Evolutionary conservation across 2,113 vertebrate genomes (phyloP).

Genomic region (Cebidichthys violaceus): DNA sequence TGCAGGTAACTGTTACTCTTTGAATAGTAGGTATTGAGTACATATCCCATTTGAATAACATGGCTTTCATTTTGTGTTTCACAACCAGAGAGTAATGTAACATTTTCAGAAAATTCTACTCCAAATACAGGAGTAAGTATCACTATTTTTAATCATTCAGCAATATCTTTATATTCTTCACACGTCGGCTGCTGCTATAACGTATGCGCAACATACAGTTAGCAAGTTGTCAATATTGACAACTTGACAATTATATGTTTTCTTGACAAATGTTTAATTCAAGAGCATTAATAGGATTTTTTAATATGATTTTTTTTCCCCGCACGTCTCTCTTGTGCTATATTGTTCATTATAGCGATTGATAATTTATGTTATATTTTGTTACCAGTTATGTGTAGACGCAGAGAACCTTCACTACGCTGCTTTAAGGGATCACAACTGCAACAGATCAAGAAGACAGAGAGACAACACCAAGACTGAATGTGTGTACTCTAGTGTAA

Average conservation of each 20-base stretch:
- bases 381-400: slow-evolving; percentile 8
- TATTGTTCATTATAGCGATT: not conserved
- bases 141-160: not conserved
- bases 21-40: fast-evolving
- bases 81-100: not conserved
- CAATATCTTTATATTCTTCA: not conserved
- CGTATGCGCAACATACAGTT: not conserved
- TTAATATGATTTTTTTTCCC: not conserved
- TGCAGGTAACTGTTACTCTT: not conserved
- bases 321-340: not conserved
- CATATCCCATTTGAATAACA: not conserved
- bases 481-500: slow-evolving; percentile 51
- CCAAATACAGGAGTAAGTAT: not conserved
- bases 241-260: not conserved
- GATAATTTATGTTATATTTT: not conserved
- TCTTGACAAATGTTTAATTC: not conserved
- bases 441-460: slow-evolving; percentile 16
- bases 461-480: not conserved
- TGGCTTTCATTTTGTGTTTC: not conserved
- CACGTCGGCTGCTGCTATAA: not conserved
- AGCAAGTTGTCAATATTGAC: not conserved
- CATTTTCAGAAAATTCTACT: not conserved
- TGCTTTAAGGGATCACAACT: slow-evolving; percentile 15
- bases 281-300: not conserved
- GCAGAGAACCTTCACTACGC: slow-evolving; percentile 44